These are phyloP conservation scores for Auanema sp. DNA, from an alignment of 2,888 invertebrate species.

Conservation along the genomic window DNA sequence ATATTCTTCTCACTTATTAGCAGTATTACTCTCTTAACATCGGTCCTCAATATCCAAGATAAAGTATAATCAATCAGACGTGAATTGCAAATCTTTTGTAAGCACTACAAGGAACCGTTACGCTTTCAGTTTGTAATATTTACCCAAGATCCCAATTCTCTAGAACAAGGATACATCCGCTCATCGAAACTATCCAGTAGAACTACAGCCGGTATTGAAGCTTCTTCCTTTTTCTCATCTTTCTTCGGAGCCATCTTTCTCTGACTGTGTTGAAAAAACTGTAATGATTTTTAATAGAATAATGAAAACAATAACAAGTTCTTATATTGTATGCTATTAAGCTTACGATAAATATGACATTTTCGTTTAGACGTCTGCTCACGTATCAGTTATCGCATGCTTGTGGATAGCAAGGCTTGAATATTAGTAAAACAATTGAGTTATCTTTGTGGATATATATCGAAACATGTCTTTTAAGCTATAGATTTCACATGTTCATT, in stretches of 20 bases:
- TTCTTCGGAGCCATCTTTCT: constrained; percentile 32
- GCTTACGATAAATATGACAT: no score
- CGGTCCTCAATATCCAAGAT: constrained; percentile 31
- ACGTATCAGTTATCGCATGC: no score
- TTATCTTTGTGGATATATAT: no score
- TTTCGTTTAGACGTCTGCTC: no score
- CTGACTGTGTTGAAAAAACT: no score
- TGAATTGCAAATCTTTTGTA: constrained; percentile 29
- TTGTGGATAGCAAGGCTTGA: no score
- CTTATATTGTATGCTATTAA: no score
- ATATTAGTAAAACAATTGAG: no score
- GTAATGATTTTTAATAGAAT: no score
- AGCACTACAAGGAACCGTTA: constrained; percentile 22
- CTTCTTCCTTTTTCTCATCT: constrained; percentile 24
- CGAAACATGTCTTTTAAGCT: no score
- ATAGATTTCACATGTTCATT: no score
- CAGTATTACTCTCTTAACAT: constrained; percentile 27
- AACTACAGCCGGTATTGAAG: constrained; percentile 34
- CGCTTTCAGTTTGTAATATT: neutral
- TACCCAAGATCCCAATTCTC: constrained; percentile 13
- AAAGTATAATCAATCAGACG: constrained; percentile 33
- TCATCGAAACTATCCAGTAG: constrained; percentile 37
- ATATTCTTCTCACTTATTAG: constrained; percentile 26
- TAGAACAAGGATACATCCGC: constrained; percentile 30
- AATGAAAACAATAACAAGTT: no score